Conservation (phyloP, 1,140 invertebrate genomes). For the Drosophila pruinosa region DNA sequence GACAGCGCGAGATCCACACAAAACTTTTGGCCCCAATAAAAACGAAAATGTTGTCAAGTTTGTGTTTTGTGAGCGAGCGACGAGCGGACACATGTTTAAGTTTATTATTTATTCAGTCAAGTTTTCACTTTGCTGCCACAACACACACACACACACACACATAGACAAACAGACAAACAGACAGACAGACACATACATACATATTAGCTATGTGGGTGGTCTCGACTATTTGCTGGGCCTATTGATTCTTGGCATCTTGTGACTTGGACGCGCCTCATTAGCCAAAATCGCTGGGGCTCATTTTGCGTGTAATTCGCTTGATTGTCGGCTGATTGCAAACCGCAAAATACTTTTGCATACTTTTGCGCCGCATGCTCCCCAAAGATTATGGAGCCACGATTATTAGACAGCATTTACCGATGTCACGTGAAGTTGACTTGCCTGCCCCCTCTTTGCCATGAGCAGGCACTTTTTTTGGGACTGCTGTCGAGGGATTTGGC, state of each 20-base stretch:
- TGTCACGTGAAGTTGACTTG: conserved; percentile 36
- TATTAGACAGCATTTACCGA: conserved; percentile 46
- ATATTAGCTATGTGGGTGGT: conserved; percentile 42
- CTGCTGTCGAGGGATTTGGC: conserved; percentile 59
- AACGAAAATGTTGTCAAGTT: conserved; percentile 53
- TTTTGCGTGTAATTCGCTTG: conserved; percentile 63
- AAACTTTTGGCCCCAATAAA: conserved; percentile 40
- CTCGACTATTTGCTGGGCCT: conserved; percentile 34
- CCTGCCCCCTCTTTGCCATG: neutral
- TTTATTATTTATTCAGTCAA: conserved; percentile 79
- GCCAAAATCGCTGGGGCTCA: conserved; percentile 23
- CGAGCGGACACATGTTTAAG: conserved; percentile 44
- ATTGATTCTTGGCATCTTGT: conserved; percentile 40
- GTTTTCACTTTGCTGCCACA: conserved; percentile 61
- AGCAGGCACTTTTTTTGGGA: conserved; percentile 14
- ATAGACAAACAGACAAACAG: conserved; percentile 6
- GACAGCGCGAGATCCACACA: conserved; percentile 38
- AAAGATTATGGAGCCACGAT: conserved; percentile 37
- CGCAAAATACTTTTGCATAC: conserved; percentile 49
- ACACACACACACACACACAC: conserved; percentile 16
- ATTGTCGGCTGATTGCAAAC: conserved; percentile 69
- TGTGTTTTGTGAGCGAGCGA: conserved; percentile 6
- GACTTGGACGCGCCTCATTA: conserved; percentile 38
- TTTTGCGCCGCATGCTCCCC: conserved; percentile 11
- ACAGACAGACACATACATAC: neutral